Evolutionary conservation across 2,888 invertebrate genomes (phyloP), one percentile per base, ranked within the genome.

Genomic region (Aethes cnicana): DNA sequence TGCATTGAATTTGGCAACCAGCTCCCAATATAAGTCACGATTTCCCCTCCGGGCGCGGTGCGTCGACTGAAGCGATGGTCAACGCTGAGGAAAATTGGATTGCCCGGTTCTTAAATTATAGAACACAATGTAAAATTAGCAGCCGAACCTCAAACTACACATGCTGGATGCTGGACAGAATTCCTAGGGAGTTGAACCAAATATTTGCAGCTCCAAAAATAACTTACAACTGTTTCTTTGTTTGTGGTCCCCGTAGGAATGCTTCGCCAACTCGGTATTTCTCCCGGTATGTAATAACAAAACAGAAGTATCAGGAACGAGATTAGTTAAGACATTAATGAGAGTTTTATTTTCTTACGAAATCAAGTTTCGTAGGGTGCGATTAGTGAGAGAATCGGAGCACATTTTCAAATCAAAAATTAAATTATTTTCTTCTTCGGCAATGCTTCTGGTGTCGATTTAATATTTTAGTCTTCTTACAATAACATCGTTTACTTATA

Each of bases 61-160:
- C 25, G 42, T 14, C 26, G 41, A 33, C 25, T 35, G 30, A 33
- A 42, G 8, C 26, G 26, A 16, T 26, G 48, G 41, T 32, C 30
- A 41, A 12, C 12, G 17, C 11, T 2, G 25, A n/a, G 25, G 21
- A 17, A 36, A 49, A 35, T 36, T 35, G 35, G 21, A 44, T 44
- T 20, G 28, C 33, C 6, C 28, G 33, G 25, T 39, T 50, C 43
- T 7, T 12, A 36, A 39, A 28, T 26, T 42, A 42, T 30, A 16
- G 30, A 36, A 42, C 48, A 42, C 33, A 43, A 39, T 33, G 52
- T 52, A 46, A 39, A 52, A 52, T 52, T 52, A 46, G 48, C 42
- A 26, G 37, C 23, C 26, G 16, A 42, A 9, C 28, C 28, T 16
- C 18, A n/a, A n/a, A n/a, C n/a, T n/a, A 7, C 25, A 21, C 8